Base-by-base conservation (phyloP, 1,140 invertebrate genomes). In the Ganaspis sp. region DNA sequence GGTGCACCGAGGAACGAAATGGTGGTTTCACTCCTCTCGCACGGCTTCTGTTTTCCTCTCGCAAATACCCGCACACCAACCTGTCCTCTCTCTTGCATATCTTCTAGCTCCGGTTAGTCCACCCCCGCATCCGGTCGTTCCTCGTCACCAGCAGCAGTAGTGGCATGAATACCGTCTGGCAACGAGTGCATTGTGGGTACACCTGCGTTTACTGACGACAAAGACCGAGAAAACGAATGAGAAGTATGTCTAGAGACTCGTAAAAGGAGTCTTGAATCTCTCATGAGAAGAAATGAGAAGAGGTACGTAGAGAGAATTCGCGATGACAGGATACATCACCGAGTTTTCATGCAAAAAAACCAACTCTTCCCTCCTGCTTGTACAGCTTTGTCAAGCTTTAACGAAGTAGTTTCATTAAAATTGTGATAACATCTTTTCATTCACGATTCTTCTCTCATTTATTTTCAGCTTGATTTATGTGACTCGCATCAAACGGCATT, bases 171-270 rank as follows among this genome's bases (percentile, higher is more conserved):
- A 81, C 80, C 79, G 83, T 83, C 78, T 84, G 78, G 72, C 69
- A 69, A 69, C 70, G 74, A 74, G 69, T 81, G 81, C 79, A 87
- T 87, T 84, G 85, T 87, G 80, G 74, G 74, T 81, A 78, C 84
- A 87, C 84, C 84, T 86, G 85, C 83, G 81, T 72, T 64, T 81
- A 77, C 71, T 38, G 54, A 23, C 75, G 58, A 84, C 78, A 76
- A 83, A 82, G 78, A 79, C 72, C 21, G 75, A 53, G 64, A 42
- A 70, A 38, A 34, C 54, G 70, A 73, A 37, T 77, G 53, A 73
- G 54, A 37, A 49, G 72, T 29, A 73, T 64, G 19, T 37, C 69
- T 70, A 23, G 69, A 75, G 70, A 53, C 37, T 40, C 40, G 29
- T 54, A 15, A 54, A 45, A 76, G 37, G 58, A 70, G 70, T 34